A percentile compares a stretch with the other conserved stretches of the same genome.
These are phyloP conservation scores for Nymphalis io DNA, from an alignment of 1,140 invertebrate species.

Conservation along the genomic window DNA sequence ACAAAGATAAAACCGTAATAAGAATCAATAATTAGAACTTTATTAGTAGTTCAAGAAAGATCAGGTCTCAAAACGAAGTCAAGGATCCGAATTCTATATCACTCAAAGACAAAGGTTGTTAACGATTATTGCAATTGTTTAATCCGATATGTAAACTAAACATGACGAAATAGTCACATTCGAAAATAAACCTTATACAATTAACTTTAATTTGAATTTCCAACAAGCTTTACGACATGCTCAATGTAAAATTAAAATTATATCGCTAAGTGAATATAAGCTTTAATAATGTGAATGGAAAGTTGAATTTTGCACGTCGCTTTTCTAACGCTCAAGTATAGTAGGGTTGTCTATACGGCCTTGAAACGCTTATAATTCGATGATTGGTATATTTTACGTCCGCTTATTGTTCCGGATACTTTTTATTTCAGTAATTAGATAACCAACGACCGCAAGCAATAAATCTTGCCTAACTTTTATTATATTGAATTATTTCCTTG, in stretches of 20 bases:
- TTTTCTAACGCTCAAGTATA: background rate
- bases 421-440: background rate
- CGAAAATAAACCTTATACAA: background rate
- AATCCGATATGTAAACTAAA: background rate
- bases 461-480: background rate
- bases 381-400: slow-evolving; percentile 16
- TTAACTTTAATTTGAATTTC: background rate
- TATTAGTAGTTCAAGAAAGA: background rate
- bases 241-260: background rate
- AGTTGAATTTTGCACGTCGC: background rate
- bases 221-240: background rate
- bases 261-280: background rate
- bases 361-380: slow-evolving; percentile 14
- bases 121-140: background rate
- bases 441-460: background rate
- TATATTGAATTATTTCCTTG: background rate
- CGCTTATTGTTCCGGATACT: slow-evolving; percentile 18
- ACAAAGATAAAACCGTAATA: background rate
- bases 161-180: background rate
- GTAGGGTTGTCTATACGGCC: slow-evolving; percentile 1
- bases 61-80: slow-evolving; percentile 1
- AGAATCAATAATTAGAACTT: background rate
- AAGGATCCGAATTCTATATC: slow-evolving; percentile 3
- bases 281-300: background rate
- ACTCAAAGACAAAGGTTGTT: slow-evolving; percentile 1